Percentiles rank a stretch among this genome's conserved stretches.
These are phyloP conservation scores for Trichogramma dendrolimi DNA, from an alignment of 2,888 invertebrate genomes.

Conservation along the genomic window DNA sequence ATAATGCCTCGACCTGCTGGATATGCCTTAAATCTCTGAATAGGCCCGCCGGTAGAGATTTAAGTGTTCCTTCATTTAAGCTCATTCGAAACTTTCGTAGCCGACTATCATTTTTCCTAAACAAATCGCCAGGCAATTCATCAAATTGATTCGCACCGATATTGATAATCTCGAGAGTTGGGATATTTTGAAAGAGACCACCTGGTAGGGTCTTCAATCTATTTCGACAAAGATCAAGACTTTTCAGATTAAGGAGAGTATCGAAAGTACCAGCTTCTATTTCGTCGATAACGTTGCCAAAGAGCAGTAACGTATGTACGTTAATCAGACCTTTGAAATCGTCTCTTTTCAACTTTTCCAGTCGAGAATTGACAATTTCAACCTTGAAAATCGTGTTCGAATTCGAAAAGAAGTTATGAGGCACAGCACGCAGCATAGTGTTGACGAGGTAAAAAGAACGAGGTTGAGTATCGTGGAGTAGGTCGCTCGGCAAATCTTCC, in stretches of 20 bases:
- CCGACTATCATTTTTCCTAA: slow-evolving; percentile 55
- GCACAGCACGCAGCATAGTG: slow-evolving; percentile 47
- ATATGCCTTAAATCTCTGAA: slow-evolving; percentile 61
- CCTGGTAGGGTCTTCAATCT: slow-evolving; percentile 60
- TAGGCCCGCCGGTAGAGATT: slow-evolving; percentile 58
- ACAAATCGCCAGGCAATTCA: slow-evolving; percentile 59
- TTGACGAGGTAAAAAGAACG: background rate
- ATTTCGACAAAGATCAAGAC: slow-evolving; percentile 68
- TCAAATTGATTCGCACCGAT: slow-evolving; percentile 64
- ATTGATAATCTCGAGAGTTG: background rate
- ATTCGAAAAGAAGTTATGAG: slow-evolving; percentile 61
- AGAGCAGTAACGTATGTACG: slow-evolving; percentile 63
- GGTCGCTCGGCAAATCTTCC: background rate
- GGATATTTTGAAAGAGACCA: slow-evolving; percentile 42
- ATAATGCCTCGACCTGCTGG: slow-evolving; percentile 57
- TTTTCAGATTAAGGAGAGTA: slow-evolving; percentile 58
- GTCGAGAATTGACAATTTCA: slow-evolving; percentile 63
- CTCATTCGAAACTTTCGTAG: slow-evolving; percentile 52
- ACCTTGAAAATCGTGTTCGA: slow-evolving; percentile 61
- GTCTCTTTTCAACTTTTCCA: slow-evolving; percentile 53
- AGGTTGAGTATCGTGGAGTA: background rate
- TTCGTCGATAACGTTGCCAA: slow-evolving; percentile 62
- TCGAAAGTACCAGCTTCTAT: slow-evolving; percentile 59
- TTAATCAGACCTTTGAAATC: slow-evolving; percentile 36
- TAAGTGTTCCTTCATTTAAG: slow-evolving; percentile 52